phyloP scores from a whole-genome alignment of 2,888 invertebrate genomes.

The Drosophila sordidula region DNA sequence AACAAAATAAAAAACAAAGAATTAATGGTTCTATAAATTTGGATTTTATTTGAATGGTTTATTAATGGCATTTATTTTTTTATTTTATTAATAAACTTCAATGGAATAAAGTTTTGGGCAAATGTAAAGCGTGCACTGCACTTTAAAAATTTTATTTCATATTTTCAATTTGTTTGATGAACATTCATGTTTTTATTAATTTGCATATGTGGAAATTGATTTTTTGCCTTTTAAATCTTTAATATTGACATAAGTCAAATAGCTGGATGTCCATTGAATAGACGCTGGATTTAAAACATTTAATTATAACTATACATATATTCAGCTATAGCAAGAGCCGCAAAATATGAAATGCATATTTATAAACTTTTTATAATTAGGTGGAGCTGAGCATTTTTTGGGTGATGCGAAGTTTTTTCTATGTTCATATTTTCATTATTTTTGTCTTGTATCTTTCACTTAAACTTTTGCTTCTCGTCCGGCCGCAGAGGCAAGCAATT shows the following conservation, averaged over 20 bases:
- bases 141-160: background rate
- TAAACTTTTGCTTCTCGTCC: background rate
- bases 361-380: background rate
- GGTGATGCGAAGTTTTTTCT: background rate
- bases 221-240: background rate
- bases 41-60: no score
- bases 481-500: conserved; percentile 32
- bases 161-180: background rate
- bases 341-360: conserved; percentile 5
- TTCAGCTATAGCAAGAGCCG: background rate
- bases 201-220: conserved; percentile 2
- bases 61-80: no score
- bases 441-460: background rate
- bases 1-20: no score
- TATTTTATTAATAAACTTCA: no score
- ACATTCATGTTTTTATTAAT: background rate
- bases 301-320: background rate
- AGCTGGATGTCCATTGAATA: background rate
- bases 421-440: background rate
- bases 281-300: background rate
- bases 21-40: no score
- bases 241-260: background rate
- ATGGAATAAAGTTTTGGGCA: no score
- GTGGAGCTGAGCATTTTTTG: conserved; percentile 9
- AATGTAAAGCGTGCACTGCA: no score